Evolutionary conservation across 2,888 invertebrate species (phyloP), one percentile per base, ranked within the genome.

Genomic region (Chrysodeixis includens): DNA sequence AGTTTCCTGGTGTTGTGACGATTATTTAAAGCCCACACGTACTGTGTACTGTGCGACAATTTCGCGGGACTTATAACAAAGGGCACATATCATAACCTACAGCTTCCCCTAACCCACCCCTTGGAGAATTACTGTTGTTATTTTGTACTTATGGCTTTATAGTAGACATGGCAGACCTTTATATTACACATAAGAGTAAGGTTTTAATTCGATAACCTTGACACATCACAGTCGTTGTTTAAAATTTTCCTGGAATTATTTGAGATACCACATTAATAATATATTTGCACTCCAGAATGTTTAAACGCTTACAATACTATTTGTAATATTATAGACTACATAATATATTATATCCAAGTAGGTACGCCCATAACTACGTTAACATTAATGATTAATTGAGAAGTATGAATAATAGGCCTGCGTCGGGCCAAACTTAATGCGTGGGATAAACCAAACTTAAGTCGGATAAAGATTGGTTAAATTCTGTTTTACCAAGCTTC

Each of bases 21-120:
- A 54, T 49, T 63, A 60, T 35, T 57, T 18, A 18, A 49, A 12
- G 20, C 46, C n/a, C 40, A 6, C 40, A n/a, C 35, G 51, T 22
- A 30, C 26, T 49, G 14, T 57, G 10, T 18, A 54, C 14, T 22
- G 9, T 16, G 16, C 3, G 8, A 49, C 0, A 30, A 46, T 56
- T 56, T 32, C 40, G 20, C 16, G 10, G 52, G 16, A 52, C 14
- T n/a, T 40, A n/a, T n/a, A n/a, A 40, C n/a, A 40, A 40, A 40
- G 14, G 35, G n/a, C 6, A n/a, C 14, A 40, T 40, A 40, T 12
- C 30, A 30, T 30, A n/a, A 26, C 26, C 26, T 26, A 26, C 6
- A 26, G 26, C 26, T 26, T 4, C 26, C 26, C 26, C 26, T 26
- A 10, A 32, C 9, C 9, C 10, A 32, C 10, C 9, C 10, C 32